Base-by-base conservation (phyloP, 2,797 vertebrate genomes). In the Tachyglossus aculeatus region DNA sequence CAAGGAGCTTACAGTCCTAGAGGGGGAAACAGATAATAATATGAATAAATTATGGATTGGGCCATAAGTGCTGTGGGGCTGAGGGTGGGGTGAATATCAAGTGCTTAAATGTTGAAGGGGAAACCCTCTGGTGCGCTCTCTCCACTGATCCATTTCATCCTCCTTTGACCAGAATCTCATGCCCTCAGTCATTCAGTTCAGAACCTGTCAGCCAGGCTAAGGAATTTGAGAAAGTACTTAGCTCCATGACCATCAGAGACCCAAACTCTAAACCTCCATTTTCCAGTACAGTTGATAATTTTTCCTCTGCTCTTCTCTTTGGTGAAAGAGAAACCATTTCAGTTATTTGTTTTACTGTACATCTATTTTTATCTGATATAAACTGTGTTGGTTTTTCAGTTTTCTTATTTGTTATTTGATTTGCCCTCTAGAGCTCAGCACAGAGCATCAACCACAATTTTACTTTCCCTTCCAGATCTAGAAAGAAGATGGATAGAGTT, bases 351-450 rank as follows among this genome's bases (percentile, higher is more conserved):
- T 85, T 82, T 59, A 5, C 65, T 5, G 3, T 0, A 0, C 14
- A 54, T 74, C 83, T 75, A 3, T 80, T 82, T 85, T 73, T 57
- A 29, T 54, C 73, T 36, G 1, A 5, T 53, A 31, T 37, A 54
- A 80, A 53, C 54, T 6, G 6, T 32, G 57, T 63, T 51, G 71
- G 14, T 75, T 71, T 74, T 75, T 33, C 64, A 38, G 40, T 27
- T 82, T 78, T 65, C 57, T 84, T 83, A 32, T 84, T 80, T 89
- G 78, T 78, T 83, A 71, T 87, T 90, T 87, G 87, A 85, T 91
- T 89, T 88, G 85, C 76, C 85, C 89, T 91, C 83, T 67, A 76
- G 89, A 86, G 74, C 81, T 75, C 67, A 21, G 75, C 77, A 69
- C 54, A 87, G 75, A 84, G 59, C 80, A 73, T 83, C 85, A 71